Conservation (phyloP, 2,888 invertebrate genomes). For the Athrips mouffetella region DNA sequence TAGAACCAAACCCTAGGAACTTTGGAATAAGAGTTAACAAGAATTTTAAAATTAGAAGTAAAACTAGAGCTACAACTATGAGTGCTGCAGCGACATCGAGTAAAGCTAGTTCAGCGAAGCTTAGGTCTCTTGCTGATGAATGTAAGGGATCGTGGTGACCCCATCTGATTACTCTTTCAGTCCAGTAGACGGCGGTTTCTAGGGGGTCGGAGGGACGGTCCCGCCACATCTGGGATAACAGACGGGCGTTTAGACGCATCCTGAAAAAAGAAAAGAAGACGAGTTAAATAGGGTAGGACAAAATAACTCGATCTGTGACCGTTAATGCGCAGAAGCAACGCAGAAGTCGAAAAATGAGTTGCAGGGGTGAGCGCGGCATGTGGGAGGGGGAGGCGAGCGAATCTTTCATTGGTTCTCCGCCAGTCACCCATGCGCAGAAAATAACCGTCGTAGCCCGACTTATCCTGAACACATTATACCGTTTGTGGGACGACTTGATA, state of each 20-base stretch:
- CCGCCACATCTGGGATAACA: constrained; percentile 70
- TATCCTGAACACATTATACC: too few relatives aligned
- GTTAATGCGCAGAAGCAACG: too few relatives aligned
- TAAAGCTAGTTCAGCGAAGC: constrained; percentile 48
- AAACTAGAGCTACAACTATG: constrained; percentile 33
- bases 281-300: too few relatives aligned
- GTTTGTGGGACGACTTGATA: too few relatives aligned
- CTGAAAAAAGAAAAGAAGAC: constrained; percentile 40
- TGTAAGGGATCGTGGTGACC: constrained; percentile 51
- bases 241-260: constrained; percentile 59
- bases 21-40: constrained; percentile 40
- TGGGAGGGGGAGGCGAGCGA: too few relatives aligned
- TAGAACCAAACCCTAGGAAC: constrained; percentile 39
- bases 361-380: too few relatives aligned
- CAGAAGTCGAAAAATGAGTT: too few relatives aligned
- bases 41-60: constrained; percentile 39
- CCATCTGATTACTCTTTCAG: constrained; percentile 75
- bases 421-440: too few relatives aligned
- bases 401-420: too few relatives aligned
- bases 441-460: too few relatives aligned
- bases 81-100: constrained; percentile 55
- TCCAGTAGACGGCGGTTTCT: constrained; percentile 78
- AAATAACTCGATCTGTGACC: too few relatives aligned
- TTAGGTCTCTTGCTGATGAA: constrained; percentile 49
- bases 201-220: constrained; percentile 72